These are phyloP conservation scores for Pissodes strobi DNA, from an alignment of 1,140 invertebrate genomes.

Conservation along the genomic window DNA sequence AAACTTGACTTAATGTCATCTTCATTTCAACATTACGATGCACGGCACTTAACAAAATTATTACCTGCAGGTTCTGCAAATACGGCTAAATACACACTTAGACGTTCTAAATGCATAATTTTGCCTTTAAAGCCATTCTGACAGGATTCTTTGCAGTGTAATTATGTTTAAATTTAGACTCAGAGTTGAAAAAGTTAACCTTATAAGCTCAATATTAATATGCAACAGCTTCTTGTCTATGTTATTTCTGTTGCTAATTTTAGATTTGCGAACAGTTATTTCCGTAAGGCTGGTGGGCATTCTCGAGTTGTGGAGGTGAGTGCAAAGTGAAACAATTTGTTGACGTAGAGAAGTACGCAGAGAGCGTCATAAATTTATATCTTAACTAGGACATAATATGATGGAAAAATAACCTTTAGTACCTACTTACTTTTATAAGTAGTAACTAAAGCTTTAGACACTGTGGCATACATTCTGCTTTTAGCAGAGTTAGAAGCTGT, in stretches of 20 bases:
- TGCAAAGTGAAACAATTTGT: no score
- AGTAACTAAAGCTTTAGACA: no score
- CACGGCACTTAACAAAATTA: constrained; percentile 14
- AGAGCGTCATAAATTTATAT: no score
- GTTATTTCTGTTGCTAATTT: constrained; percentile 23
- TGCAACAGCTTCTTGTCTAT: constrained; percentile 13
- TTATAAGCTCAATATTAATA: constrained; percentile 4
- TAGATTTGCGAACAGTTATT: constrained; percentile 8
- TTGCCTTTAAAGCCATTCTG: constrained; percentile 5
- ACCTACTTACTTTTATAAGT: no score
- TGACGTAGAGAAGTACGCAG: no score
- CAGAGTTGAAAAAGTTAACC: constrained; percentile 2
- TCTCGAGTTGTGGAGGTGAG: no score
- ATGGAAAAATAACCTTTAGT: no score
- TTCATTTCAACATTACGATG: neutral
- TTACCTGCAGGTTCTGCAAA: constrained; percentile 13
- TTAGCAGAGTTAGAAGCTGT: no score
- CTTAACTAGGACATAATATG: no score
- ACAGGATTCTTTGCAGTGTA: constrained; percentile 9
- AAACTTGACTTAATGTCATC: no score
- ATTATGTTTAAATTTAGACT: constrained; percentile 17
- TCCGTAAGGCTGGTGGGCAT: no score
- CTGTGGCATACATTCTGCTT: no score
- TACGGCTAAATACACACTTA: constrained; percentile 13
- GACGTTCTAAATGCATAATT: constrained; percentile 18